Conservation (phyloP, 2,113 vertebrate genomes). For the Bettongia penicillata region DNA sequence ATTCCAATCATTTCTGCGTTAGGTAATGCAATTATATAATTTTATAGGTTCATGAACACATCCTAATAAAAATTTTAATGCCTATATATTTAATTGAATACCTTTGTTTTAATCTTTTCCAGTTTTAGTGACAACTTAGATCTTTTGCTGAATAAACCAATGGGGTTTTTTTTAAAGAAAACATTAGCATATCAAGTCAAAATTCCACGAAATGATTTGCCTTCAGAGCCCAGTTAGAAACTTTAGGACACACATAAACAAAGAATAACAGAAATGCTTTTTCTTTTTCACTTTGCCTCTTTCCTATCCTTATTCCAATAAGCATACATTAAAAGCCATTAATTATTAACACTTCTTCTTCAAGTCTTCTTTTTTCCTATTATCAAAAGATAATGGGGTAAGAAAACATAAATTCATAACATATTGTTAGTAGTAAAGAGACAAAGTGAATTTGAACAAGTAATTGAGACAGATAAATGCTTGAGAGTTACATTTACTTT, state of each 20-base stretch:
- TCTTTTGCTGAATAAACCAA: constrained; percentile 35
- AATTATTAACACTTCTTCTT: constrained; percentile 30
- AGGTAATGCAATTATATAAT: constrained; percentile 35
- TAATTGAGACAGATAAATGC: constrained; percentile 76
- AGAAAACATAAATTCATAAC: constrained; percentile 64
- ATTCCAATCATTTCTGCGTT: not conserved
- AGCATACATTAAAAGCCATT: not conserved
- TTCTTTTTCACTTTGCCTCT: not conserved
- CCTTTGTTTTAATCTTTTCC: constrained; percentile 52
- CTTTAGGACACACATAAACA: not conserved
- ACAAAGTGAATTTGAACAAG: constrained; percentile 36
- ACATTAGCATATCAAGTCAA: constrained; percentile 24
- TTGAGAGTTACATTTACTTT: constrained; percentile 76
- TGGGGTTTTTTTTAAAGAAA: not conserved
- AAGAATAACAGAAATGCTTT: not conserved
- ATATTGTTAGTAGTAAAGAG: constrained; percentile 69
- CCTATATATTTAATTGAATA: constrained; percentile 46
- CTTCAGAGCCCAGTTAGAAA: not conserved
- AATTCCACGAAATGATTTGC: constrained; percentile 18
- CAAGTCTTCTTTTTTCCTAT: constrained; percentile 69
- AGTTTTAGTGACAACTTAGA: constrained; percentile 45
- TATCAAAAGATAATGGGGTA: constrained; percentile 35
- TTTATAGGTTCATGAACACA: constrained; percentile 50
- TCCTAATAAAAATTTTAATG: constrained; percentile 38
- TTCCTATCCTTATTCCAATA: not conserved